Evolutionary conservation across 1,140 invertebrate genomes (phyloP).

Genomic region (Bombus superbus): DNA sequence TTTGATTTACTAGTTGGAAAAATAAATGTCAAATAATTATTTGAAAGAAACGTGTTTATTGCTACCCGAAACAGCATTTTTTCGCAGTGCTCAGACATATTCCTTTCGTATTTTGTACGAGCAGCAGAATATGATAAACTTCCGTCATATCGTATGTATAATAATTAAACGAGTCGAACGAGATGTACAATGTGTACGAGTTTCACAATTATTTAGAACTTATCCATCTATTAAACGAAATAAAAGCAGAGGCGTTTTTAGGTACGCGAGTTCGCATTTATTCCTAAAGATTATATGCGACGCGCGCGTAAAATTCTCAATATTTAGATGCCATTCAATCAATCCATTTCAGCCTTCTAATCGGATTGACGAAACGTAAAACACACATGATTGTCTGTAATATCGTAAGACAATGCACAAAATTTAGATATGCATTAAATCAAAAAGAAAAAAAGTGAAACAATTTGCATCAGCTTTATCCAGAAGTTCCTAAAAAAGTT

Average conservation of each 20-base stretch:
- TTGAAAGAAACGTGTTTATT: constrained; percentile 70
- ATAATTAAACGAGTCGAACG: constrained; percentile 49
- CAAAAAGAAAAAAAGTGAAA: background rate
- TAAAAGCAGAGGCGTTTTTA: background rate
- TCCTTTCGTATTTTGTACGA: constrained; percentile 42
- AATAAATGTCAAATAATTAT: constrained; percentile 42
- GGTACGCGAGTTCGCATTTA: constrained; percentile 19
- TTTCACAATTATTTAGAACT: background rate
- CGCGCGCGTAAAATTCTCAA: background rate
- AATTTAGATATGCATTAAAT: constrained; percentile 11
- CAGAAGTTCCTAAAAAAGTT: constrained; percentile 17
- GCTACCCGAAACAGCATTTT: constrained; percentile 55
- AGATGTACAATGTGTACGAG: constrained; percentile 23
- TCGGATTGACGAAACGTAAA: constrained; percentile 24
- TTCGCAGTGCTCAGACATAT: constrained; percentile 38
- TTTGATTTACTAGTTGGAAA: constrained; percentile 44
- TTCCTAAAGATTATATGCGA: background rate
- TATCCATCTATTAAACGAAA: constrained; percentile 16
- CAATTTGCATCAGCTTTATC: background rate
- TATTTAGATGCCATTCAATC: background rate
- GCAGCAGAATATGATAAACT: constrained; percentile 34
- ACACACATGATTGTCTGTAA: constrained; percentile 30
- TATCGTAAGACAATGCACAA: constrained; percentile 19
- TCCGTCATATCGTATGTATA: constrained; percentile 36
- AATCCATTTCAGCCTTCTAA: background rate